phyloP scores from a whole-genome alignment of 2,797 vertebrate species.

The Moxostoma hubbsi region DNA sequence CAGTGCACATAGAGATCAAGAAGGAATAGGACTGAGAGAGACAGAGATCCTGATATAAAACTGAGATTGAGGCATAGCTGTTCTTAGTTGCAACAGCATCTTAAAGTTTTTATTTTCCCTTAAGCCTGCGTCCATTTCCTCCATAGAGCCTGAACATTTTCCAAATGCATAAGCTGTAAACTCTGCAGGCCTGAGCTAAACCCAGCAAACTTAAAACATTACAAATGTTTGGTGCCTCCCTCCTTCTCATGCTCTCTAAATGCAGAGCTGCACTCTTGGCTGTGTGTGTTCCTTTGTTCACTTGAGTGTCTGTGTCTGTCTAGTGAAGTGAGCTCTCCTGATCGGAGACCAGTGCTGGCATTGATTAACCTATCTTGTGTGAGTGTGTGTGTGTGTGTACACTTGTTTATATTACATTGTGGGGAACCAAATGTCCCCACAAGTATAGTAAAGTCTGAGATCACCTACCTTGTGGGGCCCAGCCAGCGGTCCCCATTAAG shows the following conservation, averaged over 20 bases:
- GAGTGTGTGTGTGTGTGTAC: background rate
- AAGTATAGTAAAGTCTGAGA: too few relatives aligned
- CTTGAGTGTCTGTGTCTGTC: conserved; percentile 46
- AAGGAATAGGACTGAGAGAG: too few relatives aligned
- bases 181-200: conserved; percentile 42
- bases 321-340: conserved; percentile 47
- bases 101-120: background rate
- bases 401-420: too few relatives aligned
- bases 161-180: conserved; percentile 45
- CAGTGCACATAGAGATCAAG: too few relatives aligned
- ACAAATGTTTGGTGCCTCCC: conserved; percentile 27
- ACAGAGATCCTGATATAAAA: too few relatives aligned
- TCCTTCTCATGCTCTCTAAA: conserved; percentile 6
- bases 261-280: conserved; percentile 46
- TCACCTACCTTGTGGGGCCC: too few relatives aligned
- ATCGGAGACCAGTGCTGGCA: conserved; percentile 52
- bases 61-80: too few relatives aligned
- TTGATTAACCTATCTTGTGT: conserved; percentile 26
- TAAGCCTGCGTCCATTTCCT: conserved; percentile 35
- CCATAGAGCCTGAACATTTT: conserved; percentile 33
- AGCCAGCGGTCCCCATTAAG: too few relatives aligned
- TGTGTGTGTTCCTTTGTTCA: conserved; percentile 48
- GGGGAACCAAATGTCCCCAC: too few relatives aligned
- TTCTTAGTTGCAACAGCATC: too few relatives aligned
- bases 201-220: conserved; percentile 41